Base-by-base conservation (phyloP, 2,888 invertebrate species). In the Polia nebulosa region DNA sequence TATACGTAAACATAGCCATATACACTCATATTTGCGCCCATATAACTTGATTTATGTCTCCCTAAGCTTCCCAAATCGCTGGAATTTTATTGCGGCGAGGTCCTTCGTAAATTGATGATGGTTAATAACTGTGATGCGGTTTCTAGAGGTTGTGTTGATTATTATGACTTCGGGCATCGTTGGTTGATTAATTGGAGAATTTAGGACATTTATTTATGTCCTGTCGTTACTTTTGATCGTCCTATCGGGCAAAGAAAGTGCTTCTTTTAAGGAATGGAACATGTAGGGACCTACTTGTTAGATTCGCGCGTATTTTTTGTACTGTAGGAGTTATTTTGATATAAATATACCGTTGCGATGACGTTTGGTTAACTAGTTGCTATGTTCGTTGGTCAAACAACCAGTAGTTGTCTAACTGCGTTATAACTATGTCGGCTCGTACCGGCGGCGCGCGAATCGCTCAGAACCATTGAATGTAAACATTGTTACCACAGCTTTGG, bases 1-100 rank as follows among this genome's bases (percentile, higher is more conserved):
- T 85, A 84, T 88, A 91, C 83, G 94, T 94, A 95, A 95, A 94
- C 94, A 95, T 89, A 91, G 83, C 80, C 85, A 87, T 81, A 84
- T 78, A 76, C 81, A 61, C 62, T 82, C 66, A 82, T 80, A 77
- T 81, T 84, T 84, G 77, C 59, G 72, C 68, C 76, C 65, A 61
- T 80, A 76, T 79, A 81, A 84, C 76, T 85, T 76, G 78, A 80
- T 84, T 83, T 83, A 82, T 77, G 61, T 69, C 66, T 36, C 39
- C 45, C 69, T 61, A 53, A 58, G 66, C 67, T 34, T 62, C 34
- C 58, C 34, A 77, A 74, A 80, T 80, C 65, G 74, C 59, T 65
- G 67, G 59, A 74, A 72, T 84, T 85, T 72, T 60, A 68, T 73
- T 34, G 55, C 60, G 78, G 55, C 60, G 76, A 59, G 56, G 60